Percentiles rank a stretch among this genome's conserved stretches.
phyloP scores from a whole-genome alignment of 53 echinoderm and acorn worm genomes.

The Paelopatides confundens region DNA sequence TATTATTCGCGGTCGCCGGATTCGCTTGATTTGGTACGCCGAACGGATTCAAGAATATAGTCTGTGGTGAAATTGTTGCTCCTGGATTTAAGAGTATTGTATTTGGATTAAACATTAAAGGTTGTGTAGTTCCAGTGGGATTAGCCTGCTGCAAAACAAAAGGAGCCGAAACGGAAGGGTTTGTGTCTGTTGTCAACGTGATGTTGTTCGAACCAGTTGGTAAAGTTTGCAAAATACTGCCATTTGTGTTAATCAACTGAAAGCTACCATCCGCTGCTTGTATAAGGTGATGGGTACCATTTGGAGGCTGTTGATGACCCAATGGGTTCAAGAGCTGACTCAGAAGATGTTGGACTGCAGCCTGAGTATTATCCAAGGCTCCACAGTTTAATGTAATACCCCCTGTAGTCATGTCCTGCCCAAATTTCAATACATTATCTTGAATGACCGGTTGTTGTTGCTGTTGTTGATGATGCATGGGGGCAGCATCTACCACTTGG shows the following conservation, averaged over 20 bases:
- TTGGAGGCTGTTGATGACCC: background rate
- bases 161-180: background rate
- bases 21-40: background rate
- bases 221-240: slow-evolving; percentile 1
- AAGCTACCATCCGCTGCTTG: slow-evolving; percentile 39
- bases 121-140: slow-evolving; percentile 16
- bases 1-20: background rate
- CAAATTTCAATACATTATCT: background rate
- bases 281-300: slow-evolving; percentile 29
- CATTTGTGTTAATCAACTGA: slow-evolving; percentile 33
- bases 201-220: slow-evolving; percentile 12
- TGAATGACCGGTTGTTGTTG: background rate
- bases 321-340: slow-evolving; percentile 14
- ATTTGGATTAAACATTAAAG: slow-evolving; percentile 27
- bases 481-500: slow-evolving; percentile 12
- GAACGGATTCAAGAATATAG: slow-evolving; percentile 35
- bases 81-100: slow-evolving; percentile 45
- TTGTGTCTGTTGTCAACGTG: slow-evolving; percentile 7
- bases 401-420: slow-evolving; percentile 9
- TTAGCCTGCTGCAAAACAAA: slow-evolving; percentile 25
- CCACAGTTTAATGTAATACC: slow-evolving; percentile 30
- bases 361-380: background rate
- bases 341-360: slow-evolving; percentile 32
- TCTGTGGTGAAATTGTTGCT: slow-evolving; percentile 1
- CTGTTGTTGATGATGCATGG: background rate